A percentile compares a stretch with the other conserved stretches of the same genome.
phyloP scores from a whole-genome alignment of 2,113 vertebrate species.

The Typhlomys cinereus region DNA sequence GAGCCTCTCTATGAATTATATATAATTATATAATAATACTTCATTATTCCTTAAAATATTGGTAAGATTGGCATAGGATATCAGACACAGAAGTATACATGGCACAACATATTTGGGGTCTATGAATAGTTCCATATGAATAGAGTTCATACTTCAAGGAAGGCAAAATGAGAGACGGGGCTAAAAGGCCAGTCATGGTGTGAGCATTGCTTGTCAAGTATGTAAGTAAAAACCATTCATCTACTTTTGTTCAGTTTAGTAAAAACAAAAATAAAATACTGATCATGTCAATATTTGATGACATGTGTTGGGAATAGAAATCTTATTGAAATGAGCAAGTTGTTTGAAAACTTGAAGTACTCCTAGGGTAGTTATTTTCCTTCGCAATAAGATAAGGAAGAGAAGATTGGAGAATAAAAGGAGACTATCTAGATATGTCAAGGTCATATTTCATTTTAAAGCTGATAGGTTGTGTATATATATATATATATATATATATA shows the following conservation, averaged over 20 bases:
- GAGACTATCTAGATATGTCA: neutral
- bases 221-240: neutral
- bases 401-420: neutral
- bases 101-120: neutral
- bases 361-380: neutral
- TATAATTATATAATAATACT: too few relatives aligned
- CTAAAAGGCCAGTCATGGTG: neutral
- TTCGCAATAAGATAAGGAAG: neutral
- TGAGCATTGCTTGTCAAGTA: neutral
- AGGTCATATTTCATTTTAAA: conserved; percentile 4
- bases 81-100: neutral
- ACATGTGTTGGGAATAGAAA: neutral
- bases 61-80: neutral
- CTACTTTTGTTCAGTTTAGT: neutral
- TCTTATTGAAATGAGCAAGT: conserved; percentile 19
- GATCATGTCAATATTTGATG: conserved; percentile 6
- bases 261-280: conserved; percentile 26
- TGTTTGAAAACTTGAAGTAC: neutral
- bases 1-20: too few relatives aligned
- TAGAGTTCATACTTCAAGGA: neutral
- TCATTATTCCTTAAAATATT: neutral
- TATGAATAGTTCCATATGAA: neutral
- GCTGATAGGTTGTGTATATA: too few relatives aligned
- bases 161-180: neutral
- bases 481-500: too few relatives aligned